Evolutionary conservation across 2,888 invertebrate genomes (phyloP), one percentile per base, ranked within the genome.

Genomic region (Tholera decimalis): DNA sequence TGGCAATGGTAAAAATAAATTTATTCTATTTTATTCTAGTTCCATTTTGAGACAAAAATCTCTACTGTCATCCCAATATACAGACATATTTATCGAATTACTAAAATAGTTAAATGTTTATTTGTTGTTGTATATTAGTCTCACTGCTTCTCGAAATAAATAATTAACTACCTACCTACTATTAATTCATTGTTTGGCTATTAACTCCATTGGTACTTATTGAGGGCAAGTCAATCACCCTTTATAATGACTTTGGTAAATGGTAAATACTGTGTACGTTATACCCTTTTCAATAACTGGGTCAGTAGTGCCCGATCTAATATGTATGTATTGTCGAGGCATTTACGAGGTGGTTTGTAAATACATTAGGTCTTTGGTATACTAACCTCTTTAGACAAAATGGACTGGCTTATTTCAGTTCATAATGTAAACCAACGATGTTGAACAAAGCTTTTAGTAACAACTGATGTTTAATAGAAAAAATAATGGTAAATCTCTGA

Each of bases 181-280:
- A 26, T 18, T n/a, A 8, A 13, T 49, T 6, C 46, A 35, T 11
- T 22, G 35, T n/a, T 33, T n/a, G 30, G 18, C 5, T 15, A 49
- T 37, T 20, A 24, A 30, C 13, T 35, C 11, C 8, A 47, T 41
- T 37, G 20, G 3, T 24, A 37, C 11, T 22, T 35, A 58, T 72
- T 73, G 54, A 18, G 51, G 55, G 46, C 55, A 50, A 58, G 54
- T 58, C 73, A 55, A 58, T 58, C 55, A 47, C 22, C 58, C 35
- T 33, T 30, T 39, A 39, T 37, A 73, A 72, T 57, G 46, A 33
- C 20, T 65, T 53, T 8, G 26, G 56, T 73, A 72, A 72, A 72
- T 35, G n/a, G n/a, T n/a, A n/a, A n/a, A 54, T 44, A n/a, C 39
- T 33, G 51, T 66, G 46, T 30, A 20, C 33, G 11, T 20, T 30